Base-by-base conservation (phyloP, 37 sponge, comb jelly and placozoan genomes). In the Geodia barretti region DNA sequence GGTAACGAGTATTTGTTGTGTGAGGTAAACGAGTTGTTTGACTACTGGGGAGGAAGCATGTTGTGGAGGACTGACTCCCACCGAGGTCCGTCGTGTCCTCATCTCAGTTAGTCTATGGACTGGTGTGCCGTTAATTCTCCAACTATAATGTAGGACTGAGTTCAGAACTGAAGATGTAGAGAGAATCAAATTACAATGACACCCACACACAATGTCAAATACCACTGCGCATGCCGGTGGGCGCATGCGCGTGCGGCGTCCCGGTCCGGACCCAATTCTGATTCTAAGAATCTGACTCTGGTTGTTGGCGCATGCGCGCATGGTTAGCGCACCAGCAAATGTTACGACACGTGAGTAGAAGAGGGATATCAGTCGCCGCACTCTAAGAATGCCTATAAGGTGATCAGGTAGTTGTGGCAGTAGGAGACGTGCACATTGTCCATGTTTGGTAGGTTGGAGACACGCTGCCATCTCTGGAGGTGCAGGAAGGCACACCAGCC, bases 11-110 rank as follows among this genome's bases (percentile, higher is more conserved):
- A 7, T 35, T 33, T 78, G 42, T 29, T n/a, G 29, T 14, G 4
- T 3, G 28, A 94, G 95, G 75, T 77, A 7, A 33, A 64, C 37
- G 96, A 95, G 76, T 37, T 95, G 35, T 37, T 82, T 24, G 96
- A 95, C 11, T 92, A 87, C 83, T 95, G 96, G 93, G 94, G 93
- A 23, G 95, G 95, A 1, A 86, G 89, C 0, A 41, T 92, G 64
- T 58, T 82, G 2, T 95, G 95, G 95, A 58, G 89, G 29, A n/a
- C 74, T 95, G 8, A 92, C 90, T 20, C 83, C 90, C 14, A 41
- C 80, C 8, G 95, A 95, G 79, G 84, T 92, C 1, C 47, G 83
- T 29, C 34, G 65, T 32, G 61, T 78, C n/a, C 87, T n/a, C 62
- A 79, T 1, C 73, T 92, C 25, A 82, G 92, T 88, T 92, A 70